Percentiles rank a stretch among this genome's conserved stretches.
Evolutionary conservation across 2,113 vertebrate genomes (phyloP).

Genomic region (Rhinogobius similis): DNA sequence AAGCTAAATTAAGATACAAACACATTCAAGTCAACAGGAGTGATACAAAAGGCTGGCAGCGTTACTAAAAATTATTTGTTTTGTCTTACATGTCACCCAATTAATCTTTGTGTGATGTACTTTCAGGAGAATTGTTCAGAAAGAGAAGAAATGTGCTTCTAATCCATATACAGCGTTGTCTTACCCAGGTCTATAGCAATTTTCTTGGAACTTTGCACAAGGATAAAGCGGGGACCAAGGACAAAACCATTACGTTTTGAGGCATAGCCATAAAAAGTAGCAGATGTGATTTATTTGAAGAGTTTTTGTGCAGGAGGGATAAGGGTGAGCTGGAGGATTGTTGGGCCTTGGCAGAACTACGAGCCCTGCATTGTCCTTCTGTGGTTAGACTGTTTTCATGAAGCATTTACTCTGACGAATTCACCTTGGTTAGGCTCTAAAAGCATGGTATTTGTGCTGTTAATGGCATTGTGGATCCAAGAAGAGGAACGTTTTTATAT

Average conservation of each 20-base stretch:
- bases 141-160: slow-evolving; percentile 58
- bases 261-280: slow-evolving; percentile 11
- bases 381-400: slow-evolving; percentile 1
- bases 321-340: slow-evolving; percentile 2
- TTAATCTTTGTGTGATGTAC: slow-evolving; percentile 75
- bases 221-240: slow-evolving; percentile 1
- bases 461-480: background rate
- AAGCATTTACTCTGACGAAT: background rate
- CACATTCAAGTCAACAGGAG: slow-evolving; percentile 41
- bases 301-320: background rate
- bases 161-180: slow-evolving; percentile 56
- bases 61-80: slow-evolving; percentile 41
- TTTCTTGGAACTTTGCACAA: slow-evolving; percentile 1
- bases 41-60: slow-evolving; percentile 52
- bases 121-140: slow-evolving; percentile 46
- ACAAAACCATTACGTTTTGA: slow-evolving; percentile 6
- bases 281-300: slow-evolving; percentile 11
- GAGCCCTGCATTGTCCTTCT: slow-evolving; percentile 9
- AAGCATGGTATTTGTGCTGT: background rate
- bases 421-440: background rate
- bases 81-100: slow-evolving; percentile 62
- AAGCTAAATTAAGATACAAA: slow-evolving; percentile 31
- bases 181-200: slow-evolving; percentile 9
- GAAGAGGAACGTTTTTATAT: too few species aligned
- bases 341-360: slow-evolving; percentile 5